Evolutionary conservation across 2,888 invertebrate genomes (phyloP), one percentile per base, ranked within the genome.

Genomic region (Mesoligia furuncula): DNA sequence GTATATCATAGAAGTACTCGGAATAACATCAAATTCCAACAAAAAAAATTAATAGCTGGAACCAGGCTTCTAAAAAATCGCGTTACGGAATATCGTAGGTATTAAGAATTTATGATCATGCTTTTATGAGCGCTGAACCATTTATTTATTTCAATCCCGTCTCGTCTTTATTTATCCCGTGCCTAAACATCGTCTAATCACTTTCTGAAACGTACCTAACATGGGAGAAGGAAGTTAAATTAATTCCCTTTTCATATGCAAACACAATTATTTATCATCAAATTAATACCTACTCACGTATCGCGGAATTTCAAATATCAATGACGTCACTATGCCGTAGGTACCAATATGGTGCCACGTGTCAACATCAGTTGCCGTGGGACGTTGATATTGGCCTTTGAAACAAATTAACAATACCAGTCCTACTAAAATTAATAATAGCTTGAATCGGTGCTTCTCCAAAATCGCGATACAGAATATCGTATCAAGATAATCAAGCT

Each of bases 281-380:
- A 42, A 42, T 42, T 42, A 42, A 42, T 42, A 42, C 42, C 42
- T 1, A 11, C 42, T 42, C 9, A 42, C 42, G 42, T 11, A 42
- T 42, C 42, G 9, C 42, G 42, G 42, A 42, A 42, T 42, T 42
- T 42, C 42, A 42, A 42, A 42, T 42, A 42, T 42, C 0, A 11
- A 42, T 42, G 62, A 75, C 62, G 62, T 75, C 74, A 62, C 27
- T 8, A n/a, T 79, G 15, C 31, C 13, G 3, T 42, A 13, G 72
- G 20, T 72, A 57, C 45, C 24, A 64, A 45, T 45, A 65, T 36
- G 31, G 51, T 79, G 79, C 31, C 68, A 68, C 69, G 70, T 77
- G 17, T 45, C 15, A n/a, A 36, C 6, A 17, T 77, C 17, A 1
- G 45, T 36, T 65, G 17, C 17, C n/a, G 62, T 54, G 42, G 4